Evolutionary conservation across 2,888 invertebrate species (phyloP).

Genomic region (Parelbella ahira): DNA sequence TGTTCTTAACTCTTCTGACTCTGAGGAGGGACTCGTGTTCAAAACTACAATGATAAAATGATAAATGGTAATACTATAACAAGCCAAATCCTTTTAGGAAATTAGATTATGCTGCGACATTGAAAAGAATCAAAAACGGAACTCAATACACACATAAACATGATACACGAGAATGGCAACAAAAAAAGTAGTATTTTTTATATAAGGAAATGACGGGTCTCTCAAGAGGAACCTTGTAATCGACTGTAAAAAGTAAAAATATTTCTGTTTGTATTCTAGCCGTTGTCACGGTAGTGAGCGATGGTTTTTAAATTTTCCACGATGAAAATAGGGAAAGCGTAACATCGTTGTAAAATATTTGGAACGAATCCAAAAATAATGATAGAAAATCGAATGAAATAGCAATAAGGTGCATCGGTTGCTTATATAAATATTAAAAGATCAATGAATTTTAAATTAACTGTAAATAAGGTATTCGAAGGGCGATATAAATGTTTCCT

Average conservation of each 20-base stretch:
- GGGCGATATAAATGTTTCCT: no score
- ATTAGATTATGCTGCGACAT: no score
- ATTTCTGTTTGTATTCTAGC: slow-evolving; percentile 74
- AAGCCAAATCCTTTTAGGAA: no score
- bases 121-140: no score
- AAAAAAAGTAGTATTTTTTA: no score
- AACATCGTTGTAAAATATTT: slow-evolving; percentile 70
- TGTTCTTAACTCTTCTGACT: no score
- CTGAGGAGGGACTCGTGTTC: no score
- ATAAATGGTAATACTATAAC: no score
- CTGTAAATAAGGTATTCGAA: no score
- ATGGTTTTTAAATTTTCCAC: slow-evolving; percentile 78
- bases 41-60: no score
- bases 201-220: slow-evolving; percentile 28
- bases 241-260: slow-evolving; percentile 74
- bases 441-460: slow-evolving; percentile 32
- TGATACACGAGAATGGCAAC: no score
- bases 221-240: slow-evolving; percentile 59
- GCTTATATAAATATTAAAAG: slow-evolving; percentile 21
- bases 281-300: slow-evolving; percentile 76
- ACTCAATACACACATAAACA: no score
- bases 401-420: slow-evolving; percentile 54
- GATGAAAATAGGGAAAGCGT: slow-evolving; percentile 80
- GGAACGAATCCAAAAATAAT: slow-evolving; percentile 69
- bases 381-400: slow-evolving; percentile 64